Conservation (phyloP, 2,888 invertebrate species). For the Euspilapteryx auroguttella region DNA sequence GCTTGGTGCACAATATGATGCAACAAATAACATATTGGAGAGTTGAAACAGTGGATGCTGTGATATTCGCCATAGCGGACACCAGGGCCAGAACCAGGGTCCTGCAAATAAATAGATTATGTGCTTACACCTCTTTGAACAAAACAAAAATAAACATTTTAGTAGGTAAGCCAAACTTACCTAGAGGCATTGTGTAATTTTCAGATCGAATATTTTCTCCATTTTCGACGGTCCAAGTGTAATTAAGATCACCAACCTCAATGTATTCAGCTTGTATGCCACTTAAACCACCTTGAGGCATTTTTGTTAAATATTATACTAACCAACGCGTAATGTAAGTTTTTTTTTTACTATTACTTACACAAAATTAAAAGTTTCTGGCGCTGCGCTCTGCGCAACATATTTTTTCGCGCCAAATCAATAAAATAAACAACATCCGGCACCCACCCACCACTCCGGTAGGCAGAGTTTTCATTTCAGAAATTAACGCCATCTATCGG, state of each 20-base stretch:
- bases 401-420: conserved; percentile 28
- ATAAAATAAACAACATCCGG: too few species aligned
- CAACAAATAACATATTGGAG: conserved; percentile 76
- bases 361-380: too few species aligned
- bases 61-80: conserved; percentile 72
- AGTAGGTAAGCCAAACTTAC: too few species aligned
- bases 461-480: neutral
- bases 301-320: conserved; percentile 13
- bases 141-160: too few species aligned
- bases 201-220: conserved; percentile 40
- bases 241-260: conserved; percentile 46
- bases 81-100: conserved; percentile 70
- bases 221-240: conserved; percentile 54
- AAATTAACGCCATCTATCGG: conserved; percentile 9
- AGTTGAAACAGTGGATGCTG: conserved; percentile 70
- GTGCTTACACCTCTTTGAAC: too few species aligned
- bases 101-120: too few species aligned
- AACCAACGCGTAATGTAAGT: too few species aligned
- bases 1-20: conserved; percentile 80
- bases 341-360: too few species aligned
- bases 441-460: too few species aligned
- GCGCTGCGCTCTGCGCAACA: too few species aligned
- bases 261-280: conserved; percentile 34
- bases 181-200: conserved; percentile 50
- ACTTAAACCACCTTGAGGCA: conserved; percentile 29